Conservation (phyloP, 1,140 invertebrate species). For the Drosophila trapezifrons region DNA sequence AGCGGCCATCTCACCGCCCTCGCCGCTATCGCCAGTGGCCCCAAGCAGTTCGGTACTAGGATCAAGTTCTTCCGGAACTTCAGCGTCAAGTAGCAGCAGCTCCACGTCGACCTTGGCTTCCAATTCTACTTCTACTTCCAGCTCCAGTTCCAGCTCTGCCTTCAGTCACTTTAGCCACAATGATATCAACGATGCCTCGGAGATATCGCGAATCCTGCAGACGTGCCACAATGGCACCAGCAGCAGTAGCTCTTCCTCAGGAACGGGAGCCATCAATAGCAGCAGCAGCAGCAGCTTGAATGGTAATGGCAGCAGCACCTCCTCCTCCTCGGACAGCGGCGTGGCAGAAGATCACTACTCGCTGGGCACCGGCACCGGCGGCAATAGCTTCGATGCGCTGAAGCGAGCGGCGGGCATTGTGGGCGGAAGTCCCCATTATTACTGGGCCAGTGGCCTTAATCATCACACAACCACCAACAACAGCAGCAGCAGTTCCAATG, state of each 20-base stretch:
- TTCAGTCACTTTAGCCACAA: constrained; percentile 69
- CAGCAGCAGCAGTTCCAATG: constrained; percentile 4
- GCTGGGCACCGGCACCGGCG: constrained; percentile 10
- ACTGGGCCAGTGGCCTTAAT: constrained; percentile 64
- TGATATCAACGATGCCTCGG: constrained; percentile 82
- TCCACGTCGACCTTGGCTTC: not conserved
- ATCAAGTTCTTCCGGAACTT: constrained; percentile 2
- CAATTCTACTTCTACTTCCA: not conserved
- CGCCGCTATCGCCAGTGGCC: constrained; percentile 18
- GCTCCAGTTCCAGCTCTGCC: constrained; percentile 11
- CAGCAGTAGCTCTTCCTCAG: constrained; percentile 14
- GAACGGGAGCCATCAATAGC: not conserved
- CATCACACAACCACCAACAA: constrained; percentile 36
- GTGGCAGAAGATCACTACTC: constrained; percentile 14
- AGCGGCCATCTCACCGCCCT: constrained; percentile 44
- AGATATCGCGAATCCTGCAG: constrained; percentile 83
- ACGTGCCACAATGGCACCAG: constrained; percentile 76
- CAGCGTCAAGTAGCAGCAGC: not conserved
- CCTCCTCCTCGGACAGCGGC: not conserved
- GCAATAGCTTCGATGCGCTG: constrained; percentile 65
- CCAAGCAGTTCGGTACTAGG: not conserved
- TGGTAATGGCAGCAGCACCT: constrained; percentile 36
- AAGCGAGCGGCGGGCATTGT: constrained; percentile 45
- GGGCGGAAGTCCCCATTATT: constrained; percentile 58
- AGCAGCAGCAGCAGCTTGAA: constrained; percentile 22